Conservation (phyloP, 2,113 vertebrate genomes). For the Isurus oxyrinchus region DNA sequence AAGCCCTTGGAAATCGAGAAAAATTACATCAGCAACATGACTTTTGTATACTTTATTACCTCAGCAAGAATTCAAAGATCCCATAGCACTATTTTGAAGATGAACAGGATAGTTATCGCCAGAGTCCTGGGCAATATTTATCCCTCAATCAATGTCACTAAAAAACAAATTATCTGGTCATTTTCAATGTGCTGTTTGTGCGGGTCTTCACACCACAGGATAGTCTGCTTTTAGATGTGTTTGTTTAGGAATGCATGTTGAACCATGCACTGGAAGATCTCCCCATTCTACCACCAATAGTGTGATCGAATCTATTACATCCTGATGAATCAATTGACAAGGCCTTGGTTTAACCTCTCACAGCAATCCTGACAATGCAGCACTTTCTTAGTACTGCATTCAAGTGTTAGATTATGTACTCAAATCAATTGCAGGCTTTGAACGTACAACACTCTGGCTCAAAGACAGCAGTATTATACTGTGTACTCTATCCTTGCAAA, state of each 20-base stretch:
- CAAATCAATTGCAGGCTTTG: background rate
- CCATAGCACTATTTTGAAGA: too few relatives aligned
- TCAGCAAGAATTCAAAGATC: too few relatives aligned
- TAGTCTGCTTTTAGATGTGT: background rate
- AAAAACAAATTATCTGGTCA: too few relatives aligned
- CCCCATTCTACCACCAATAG: background rate
- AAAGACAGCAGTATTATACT: background rate
- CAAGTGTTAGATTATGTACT: background rate
- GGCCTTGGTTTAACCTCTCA: background rate
- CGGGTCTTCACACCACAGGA: background rate
- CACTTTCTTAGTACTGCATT: background rate
- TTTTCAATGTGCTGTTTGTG: too few relatives aligned
- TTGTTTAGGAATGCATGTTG: background rate
- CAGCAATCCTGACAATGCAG: background rate
- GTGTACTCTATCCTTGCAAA: background rate
- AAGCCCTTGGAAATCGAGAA: too few relatives aligned
- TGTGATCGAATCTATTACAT: background rate
- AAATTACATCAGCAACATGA: too few relatives aligned
- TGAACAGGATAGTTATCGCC: too few relatives aligned
- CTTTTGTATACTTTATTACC: too few relatives aligned
- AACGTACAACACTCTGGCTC: background rate
- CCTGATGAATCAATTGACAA: background rate
- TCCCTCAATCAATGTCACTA: too few relatives aligned
- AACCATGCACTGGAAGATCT: background rate
- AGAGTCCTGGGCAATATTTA: too few relatives aligned